These are phyloP conservation scores for Morpho achilles DNA, from an alignment of 2,888 invertebrate species.

Conservation along the genomic window DNA sequence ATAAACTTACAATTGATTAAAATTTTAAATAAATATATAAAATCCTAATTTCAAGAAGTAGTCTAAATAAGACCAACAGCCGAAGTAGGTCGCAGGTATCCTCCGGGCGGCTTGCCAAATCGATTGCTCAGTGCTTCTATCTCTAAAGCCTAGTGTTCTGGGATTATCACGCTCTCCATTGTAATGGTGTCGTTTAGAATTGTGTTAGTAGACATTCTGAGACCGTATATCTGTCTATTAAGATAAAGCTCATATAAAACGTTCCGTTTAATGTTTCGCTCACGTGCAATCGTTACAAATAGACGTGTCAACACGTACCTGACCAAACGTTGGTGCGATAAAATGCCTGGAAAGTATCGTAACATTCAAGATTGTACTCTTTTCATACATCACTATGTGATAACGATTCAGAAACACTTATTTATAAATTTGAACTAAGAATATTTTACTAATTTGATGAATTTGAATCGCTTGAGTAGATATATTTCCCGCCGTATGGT, in stretches of 20 bases:
- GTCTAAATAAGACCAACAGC: neutral
- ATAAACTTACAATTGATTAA: too few species aligned
- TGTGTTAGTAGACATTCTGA: neutral
- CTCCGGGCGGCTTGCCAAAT: slow-evolving; percentile 48
- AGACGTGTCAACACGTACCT: neutral
- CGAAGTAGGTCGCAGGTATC: slow-evolving; percentile 14
- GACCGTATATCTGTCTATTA: slow-evolving; percentile 2
- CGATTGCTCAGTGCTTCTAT: slow-evolving; percentile 37
- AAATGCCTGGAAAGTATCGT: too few species aligned
- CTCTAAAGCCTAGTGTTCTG: slow-evolving; percentile 13
- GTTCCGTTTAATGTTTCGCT: slow-evolving; percentile 4
- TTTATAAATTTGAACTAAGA: too few species aligned
- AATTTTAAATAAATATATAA: too few species aligned
- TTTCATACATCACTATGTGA: too few species aligned
- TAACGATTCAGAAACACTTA: too few species aligned
- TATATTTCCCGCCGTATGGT: too few species aligned
- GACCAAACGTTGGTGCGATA: neutral
- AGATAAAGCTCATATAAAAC: slow-evolving; percentile 4
- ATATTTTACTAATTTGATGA: too few species aligned
- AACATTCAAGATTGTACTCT: too few species aligned
- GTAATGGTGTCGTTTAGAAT: slow-evolving; percentile 8
- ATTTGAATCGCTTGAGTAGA: too few species aligned
- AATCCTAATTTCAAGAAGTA: too few species aligned
- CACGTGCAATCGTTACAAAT: neutral
- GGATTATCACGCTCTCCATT: slow-evolving; percentile 13